phyloP scores from a whole-genome alignment of 2,888 invertebrate species.

The Thysanoteuthis rhombus region DNA sequence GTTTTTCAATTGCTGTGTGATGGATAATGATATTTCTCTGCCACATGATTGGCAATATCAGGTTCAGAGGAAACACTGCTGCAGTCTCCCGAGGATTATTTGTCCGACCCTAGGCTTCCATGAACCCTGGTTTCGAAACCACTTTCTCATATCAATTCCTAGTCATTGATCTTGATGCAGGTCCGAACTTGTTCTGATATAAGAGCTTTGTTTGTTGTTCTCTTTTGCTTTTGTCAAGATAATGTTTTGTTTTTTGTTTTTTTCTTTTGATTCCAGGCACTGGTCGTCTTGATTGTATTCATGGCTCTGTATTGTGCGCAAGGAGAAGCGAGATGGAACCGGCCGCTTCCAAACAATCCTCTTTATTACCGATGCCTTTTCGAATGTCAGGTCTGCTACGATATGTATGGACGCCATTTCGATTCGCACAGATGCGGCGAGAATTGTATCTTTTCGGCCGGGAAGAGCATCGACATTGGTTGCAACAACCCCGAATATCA shows the following conservation, averaged over 20 bases:
- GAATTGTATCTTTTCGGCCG: background rate
- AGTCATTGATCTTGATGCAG: too few relatives aligned
- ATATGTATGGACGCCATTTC: conserved; percentile 13
- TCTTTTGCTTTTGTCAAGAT: background rate
- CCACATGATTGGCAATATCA: too few relatives aligned
- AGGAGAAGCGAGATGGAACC: background rate
- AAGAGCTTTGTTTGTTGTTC: background rate
- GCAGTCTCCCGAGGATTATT: too few relatives aligned
- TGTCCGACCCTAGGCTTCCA: too few relatives aligned
- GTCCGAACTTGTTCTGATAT: too few relatives aligned
- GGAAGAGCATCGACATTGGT: background rate
- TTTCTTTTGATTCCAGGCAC: background rate
- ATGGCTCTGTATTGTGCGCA: background rate
- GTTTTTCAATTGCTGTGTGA: too few relatives aligned
- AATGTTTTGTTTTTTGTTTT: background rate
- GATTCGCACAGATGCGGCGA: background rate
- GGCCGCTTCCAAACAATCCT: background rate
- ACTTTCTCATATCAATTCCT: too few relatives aligned
- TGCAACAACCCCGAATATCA: conserved; percentile 22
- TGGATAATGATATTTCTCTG: too few relatives aligned
- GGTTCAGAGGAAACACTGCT: too few relatives aligned
- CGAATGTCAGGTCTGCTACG: conserved; percentile 24
- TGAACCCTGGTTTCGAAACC: too few relatives aligned
- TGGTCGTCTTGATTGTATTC: background rate
- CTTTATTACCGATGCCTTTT: conserved; percentile 29